Conservation (phyloP, 2,888 invertebrate genomes). For the Nemotelus nigrinus region DNA sequence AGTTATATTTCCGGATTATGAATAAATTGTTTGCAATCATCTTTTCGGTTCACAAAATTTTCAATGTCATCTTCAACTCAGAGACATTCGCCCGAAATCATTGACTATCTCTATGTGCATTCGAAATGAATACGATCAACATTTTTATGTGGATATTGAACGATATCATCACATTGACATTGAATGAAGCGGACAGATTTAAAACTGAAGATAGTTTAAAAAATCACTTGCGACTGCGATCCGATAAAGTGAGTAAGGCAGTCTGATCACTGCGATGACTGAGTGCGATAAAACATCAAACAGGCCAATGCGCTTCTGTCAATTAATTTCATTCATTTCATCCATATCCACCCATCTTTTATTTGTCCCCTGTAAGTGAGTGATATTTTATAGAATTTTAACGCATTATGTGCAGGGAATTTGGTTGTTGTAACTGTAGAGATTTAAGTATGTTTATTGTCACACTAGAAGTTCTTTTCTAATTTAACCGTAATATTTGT, state of each 20-base stretch:
- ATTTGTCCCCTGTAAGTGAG: neutral
- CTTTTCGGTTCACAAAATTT: too few species aligned
- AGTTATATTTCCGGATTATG: too few species aligned
- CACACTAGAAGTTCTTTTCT: too few species aligned
- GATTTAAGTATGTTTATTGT: too few species aligned
- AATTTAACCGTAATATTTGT: too few species aligned
- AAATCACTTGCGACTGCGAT: conserved; percentile 25
- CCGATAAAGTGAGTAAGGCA: conserved; percentile 31
- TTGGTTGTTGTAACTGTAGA: too few species aligned
- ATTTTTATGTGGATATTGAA: conserved; percentile 10
- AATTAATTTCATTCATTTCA: conserved; percentile 54
- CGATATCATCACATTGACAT: conserved; percentile 29
- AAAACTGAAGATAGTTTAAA: conserved; percentile 27
- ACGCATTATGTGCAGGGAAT: too few species aligned
- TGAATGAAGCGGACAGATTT: conserved; percentile 30
- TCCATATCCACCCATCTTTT: conserved; percentile 25
- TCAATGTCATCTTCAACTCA: neutral
- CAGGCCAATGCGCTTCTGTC: conserved; percentile 56
- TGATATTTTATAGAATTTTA: too few species aligned
- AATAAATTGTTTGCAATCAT: too few species aligned
- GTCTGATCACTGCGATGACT: conserved; percentile 50
- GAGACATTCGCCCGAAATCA: neutral
- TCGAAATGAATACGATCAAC: neutral
- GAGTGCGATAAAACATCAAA: conserved; percentile 55
- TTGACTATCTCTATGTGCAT: neutral